Base-by-base conservation (phyloP, 2,888 invertebrate species). In the Oscheius sp. region DNA sequence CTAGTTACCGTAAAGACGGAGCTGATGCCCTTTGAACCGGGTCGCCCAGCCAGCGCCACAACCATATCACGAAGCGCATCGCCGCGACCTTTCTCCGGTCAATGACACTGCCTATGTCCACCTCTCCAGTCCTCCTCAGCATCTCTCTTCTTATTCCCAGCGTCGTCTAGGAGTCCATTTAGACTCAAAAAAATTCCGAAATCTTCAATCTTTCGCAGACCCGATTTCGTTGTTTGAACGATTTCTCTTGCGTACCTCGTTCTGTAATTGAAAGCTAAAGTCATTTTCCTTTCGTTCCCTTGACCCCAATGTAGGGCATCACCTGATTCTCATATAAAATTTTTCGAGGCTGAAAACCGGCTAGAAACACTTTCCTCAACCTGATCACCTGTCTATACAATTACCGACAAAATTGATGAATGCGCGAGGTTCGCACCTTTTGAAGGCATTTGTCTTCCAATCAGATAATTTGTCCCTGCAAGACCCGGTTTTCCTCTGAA, bases 1-100 rank as follows among this genome's bases (percentile, higher is more conserved):
- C 42, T 61, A n/a, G 61, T 31, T 64, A 64, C 64, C 50, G 48
- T 48, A 64, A 34, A 48, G 48, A n/a, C n/a, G n/a, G n/a, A n/a
- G n/a, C 46, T 58, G 6, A 15, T 55, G 39, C 52, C 68, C 52
- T 68, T 68, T 68, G 58, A 48, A 68, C 48, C 61, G 64, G 64
- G 64, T 68, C 68, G 58, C 17, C 52, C 12, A 33, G 27, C 57
- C 37, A 52, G 39, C 42, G 17, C 58, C 52, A 23, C 31, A 31
- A 58, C 68, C 37, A 39, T 58, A 65, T 65, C 65, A 65, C 53
- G 39, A 34, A 33, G 39, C 53, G 53, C 65, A 65, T 65, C 65
- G 52, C 65, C n/a, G 61, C 61, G 64, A 64, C 64, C 64, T 64
- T 64, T 64, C 48, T 61, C 25, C 64, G 64, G 64, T 64, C 64